Evolutionary conservation across 2,113 vertebrate species (phyloP).

Genomic region (Tenebrosternarchus preto): DNA sequence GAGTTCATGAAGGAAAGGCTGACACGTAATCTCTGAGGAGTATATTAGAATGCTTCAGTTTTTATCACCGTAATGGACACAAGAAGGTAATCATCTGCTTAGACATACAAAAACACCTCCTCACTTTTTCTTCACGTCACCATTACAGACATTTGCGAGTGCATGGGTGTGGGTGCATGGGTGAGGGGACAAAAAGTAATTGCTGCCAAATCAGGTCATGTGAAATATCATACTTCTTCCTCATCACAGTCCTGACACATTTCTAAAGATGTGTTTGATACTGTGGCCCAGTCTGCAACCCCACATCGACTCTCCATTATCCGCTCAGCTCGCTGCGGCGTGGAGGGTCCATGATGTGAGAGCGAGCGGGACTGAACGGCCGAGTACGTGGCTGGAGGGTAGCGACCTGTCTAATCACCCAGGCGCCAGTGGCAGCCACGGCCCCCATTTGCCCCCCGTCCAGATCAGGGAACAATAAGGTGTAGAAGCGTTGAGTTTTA

Average conservation of each 20-base stretch:
- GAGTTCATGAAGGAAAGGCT: slow-evolving; percentile 9
- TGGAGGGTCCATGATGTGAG: slow-evolving; percentile 46
- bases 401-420: slow-evolving; percentile 71
- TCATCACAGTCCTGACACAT: slow-evolving; percentile 41
- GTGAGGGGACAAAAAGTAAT: slow-evolving; percentile 59
- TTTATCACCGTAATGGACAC: slow-evolving; percentile 22
- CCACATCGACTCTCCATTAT: not conserved
- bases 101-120: slow-evolving; percentile 65
- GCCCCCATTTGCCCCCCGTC: too few species aligned
- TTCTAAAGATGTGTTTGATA: slow-evolving; percentile 50
- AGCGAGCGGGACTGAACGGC: slow-evolving; percentile 46
- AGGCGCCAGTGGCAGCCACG: too few species aligned
- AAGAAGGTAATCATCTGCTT: slow-evolving; percentile 4
- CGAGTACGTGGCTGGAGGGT: slow-evolving; percentile 58
- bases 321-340: not conserved
- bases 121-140: slow-evolving; percentile 50
- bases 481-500: not conserved
- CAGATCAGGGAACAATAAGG: slow-evolving; percentile 48
- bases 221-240: slow-evolving; percentile 44
- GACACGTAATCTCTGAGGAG: slow-evolving; percentile 23
- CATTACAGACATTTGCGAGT: slow-evolving; percentile 73
- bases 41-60: slow-evolving; percentile 32
- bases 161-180: too few species aligned
- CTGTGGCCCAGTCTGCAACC: slow-evolving; percentile 51
- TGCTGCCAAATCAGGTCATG: slow-evolving; percentile 68